Base-by-base conservation (phyloP, 1,140 invertebrate species). In the Trichogramma pretiosum region DNA sequence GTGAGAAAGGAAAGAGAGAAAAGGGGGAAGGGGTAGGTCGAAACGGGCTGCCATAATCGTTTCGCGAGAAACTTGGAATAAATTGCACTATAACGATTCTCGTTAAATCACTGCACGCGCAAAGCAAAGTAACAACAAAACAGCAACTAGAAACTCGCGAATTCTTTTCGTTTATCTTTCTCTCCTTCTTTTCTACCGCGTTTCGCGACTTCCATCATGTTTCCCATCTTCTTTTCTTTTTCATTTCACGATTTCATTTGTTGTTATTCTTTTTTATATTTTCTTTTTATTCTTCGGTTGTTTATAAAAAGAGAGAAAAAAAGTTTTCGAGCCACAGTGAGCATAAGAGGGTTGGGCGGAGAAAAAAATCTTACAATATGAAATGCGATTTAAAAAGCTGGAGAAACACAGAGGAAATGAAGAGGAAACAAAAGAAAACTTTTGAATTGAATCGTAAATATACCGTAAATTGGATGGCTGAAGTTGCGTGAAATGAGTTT, bases 41-140 rank as follows among this genome's bases (percentile, higher is more conserved):
- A 46, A 40, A 50, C 32, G 38, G 43, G 37, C 43, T 23, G 34
- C 49, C 45, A 49, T 53, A 48, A 48, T 48, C 50, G 50, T 52
- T 55, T 55, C 43, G 49, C 47, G 50, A 52, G 50, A 55, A 55
- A 55, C 43, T 55, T 52, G 34, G 46, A 48, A 48, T 52, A 49
- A 55, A 52, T 50, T 55, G 49, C 42, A 30, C 50, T 39, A 51
- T 52, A 52, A 52, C 46, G 46, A 51, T 52, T 55, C 50, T 49
- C 50, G 32, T 49, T 49, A 48, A 54, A 46, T 53, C 32, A 45
- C 36, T 46, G 46, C 35, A 21, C 21, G 13, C 21, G n/a, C n/a
- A n/a, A n/a, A n/a, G n/a, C n/a, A n/a, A n/a, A n/a, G n/a, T n/a
- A n/a, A n/a, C n/a, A n/a, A n/a, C n/a, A n/a, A n/a, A n/a, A 14